Evolutionary conservation across 2,113 vertebrate genomes (phyloP).

Genomic region (Notothenia coriiceps): DNA sequence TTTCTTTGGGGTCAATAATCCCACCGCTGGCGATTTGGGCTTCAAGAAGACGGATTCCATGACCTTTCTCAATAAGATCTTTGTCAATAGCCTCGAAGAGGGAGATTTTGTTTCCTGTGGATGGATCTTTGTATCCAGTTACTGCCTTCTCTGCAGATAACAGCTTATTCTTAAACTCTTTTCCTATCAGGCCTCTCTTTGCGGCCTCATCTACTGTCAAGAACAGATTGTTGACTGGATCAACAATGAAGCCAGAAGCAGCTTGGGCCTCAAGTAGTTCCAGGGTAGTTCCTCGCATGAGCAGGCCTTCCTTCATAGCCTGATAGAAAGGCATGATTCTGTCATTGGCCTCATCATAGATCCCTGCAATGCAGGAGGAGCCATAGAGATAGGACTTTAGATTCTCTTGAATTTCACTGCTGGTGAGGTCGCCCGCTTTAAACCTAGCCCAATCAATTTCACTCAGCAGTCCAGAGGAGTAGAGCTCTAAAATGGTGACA

Average conservation of each 20-base stretch:
- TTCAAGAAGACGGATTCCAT: conserved; percentile 95
- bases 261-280: conserved; percentile 98
- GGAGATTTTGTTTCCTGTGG: conserved; percentile 94
- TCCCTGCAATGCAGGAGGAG: conserved; percentile 95
- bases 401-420: conserved; percentile 89
- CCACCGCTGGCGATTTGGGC: conserved; percentile 98
- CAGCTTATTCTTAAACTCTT: conserved; percentile 95
- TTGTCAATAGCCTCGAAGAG: conserved; percentile 98
- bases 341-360: conserved; percentile 93
- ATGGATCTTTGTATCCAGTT: conserved; percentile 94
- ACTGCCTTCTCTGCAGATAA: conserved; percentile 96
- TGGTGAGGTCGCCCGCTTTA: conserved; percentile 85
- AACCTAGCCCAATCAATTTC: conserved; percentile 85
- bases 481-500: conserved; percentile 86
- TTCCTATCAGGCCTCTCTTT: conserved; percentile 91
- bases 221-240: conserved; percentile 93
- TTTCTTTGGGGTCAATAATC: conserved; percentile 95
- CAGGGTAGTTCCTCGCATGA: conserved; percentile 94
- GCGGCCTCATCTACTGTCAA: conserved; percentile 93
- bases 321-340: conserved; percentile 93
- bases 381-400: conserved; percentile 93
- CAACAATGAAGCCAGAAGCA: conserved; percentile 96
- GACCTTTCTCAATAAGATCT: conserved; percentile 95
- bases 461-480: conserved; percentile 87
- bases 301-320: conserved; percentile 96